These are phyloP conservation scores for Gallinago nigripennis DNA, from an alignment of 2,797 vertebrate genomes.

Conservation along the genomic window DNA sequence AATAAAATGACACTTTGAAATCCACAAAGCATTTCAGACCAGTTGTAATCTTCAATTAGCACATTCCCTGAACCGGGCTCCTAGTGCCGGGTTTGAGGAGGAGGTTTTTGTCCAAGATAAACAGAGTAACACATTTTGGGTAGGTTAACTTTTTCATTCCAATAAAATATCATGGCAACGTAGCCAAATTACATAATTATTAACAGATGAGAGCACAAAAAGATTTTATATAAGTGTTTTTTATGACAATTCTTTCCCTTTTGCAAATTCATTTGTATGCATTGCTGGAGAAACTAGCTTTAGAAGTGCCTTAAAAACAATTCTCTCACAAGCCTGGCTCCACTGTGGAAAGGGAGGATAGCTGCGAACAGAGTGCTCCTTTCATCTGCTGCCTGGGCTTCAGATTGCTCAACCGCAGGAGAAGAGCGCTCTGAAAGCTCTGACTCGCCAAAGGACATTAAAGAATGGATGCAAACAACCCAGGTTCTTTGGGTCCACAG, in stretches of 20 bases:
- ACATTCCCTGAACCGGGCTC: not conserved
- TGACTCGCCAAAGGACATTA: not conserved
- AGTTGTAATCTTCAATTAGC: not conserved
- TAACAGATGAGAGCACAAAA: constrained; percentile 8
- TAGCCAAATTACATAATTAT: constrained; percentile 23
- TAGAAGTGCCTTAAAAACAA: not conserved
- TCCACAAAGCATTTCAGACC: not conserved
- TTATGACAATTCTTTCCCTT: constrained; percentile 1
- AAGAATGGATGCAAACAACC: not conserved
- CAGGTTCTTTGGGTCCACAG: not conserved
- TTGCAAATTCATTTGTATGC: not conserved
- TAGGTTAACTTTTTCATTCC: not conserved
- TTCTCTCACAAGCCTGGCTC: not conserved
- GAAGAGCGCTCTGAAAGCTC: not conserved
- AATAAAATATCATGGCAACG: not conserved
- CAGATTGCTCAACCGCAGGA: not conserved
- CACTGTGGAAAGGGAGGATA: not conserved
- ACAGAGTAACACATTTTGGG: constrained; percentile 4
- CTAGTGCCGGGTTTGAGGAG: not conserved
- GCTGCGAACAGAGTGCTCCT: not conserved
- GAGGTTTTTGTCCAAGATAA: not conserved
- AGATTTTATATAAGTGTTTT: not conserved
- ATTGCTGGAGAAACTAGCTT: not conserved
- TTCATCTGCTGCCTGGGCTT: constrained; percentile 7
- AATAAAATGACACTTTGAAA: not conserved